Percentiles rank a stretch among this genome's conserved stretches.
phyloP scores from a whole-genome alignment of 2,888 invertebrate species.

The Mechanitis mazaeus region DNA sequence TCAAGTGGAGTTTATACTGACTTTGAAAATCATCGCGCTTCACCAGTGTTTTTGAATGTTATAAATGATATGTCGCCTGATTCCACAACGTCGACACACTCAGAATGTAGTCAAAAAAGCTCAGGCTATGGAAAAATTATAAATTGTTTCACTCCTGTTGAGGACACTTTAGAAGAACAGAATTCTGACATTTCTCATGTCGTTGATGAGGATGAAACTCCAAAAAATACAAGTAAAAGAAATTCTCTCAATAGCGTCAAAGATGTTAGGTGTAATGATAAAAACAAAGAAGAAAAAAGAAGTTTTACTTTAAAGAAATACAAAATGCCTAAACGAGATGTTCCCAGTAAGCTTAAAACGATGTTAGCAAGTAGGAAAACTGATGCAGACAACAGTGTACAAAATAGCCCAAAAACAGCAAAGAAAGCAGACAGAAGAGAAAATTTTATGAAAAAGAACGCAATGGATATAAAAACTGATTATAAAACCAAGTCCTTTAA shows the following conservation, averaged over 20 bases:
- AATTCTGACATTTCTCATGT: constrained; percentile 42
- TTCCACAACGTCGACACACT: constrained; percentile 74
- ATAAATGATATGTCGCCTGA: constrained; percentile 84
- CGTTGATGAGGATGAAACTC: constrained; percentile 52
- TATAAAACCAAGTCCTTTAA: constrained; percentile 84
- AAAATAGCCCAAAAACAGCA: constrained; percentile 76
- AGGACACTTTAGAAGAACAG: constrained; percentile 47
- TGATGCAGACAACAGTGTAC: constrained; percentile 71
- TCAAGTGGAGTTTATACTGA: constrained; percentile 93
- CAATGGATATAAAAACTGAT: constrained; percentile 86
- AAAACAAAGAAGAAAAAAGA: constrained; percentile 73
- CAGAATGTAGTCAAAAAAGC: constrained; percentile 72
- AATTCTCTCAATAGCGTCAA: constrained; percentile 67
- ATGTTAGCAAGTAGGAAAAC: constrained; percentile 79
- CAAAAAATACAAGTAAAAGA: constrained; percentile 63
- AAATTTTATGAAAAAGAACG: constrained; percentile 60
- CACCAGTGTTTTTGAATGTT: constrained; percentile 72
- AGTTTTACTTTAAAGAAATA: constrained; percentile 80
- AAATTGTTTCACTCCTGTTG: constrained; percentile 48
- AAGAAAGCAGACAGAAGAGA: constrained; percentile 86
- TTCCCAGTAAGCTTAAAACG: constrained; percentile 84
- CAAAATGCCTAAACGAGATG: constrained; percentile 87
- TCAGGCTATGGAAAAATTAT: constrained; percentile 51
- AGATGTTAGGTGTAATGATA: constrained; percentile 54
- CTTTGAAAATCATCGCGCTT: constrained; percentile 81